Conservation (phyloP, 2,797 vertebrate species). For the Anisognathus igniventris region DNA sequence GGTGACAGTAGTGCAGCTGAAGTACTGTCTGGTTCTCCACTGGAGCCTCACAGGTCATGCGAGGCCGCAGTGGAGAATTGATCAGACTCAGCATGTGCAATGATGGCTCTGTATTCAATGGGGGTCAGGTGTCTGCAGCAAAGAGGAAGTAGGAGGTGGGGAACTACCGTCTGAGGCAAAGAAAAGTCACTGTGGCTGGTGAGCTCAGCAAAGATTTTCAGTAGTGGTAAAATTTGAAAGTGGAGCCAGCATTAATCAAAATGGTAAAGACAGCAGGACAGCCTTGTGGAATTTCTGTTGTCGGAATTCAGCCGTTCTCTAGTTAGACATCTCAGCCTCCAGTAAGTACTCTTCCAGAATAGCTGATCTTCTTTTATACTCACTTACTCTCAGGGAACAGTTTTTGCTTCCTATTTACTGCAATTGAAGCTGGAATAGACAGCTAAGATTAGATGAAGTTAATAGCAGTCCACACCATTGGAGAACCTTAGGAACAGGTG, state of each 20-base stretch:
- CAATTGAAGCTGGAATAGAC: background rate
- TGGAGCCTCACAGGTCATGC: background rate
- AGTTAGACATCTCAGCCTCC: background rate
- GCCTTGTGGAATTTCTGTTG: background rate
- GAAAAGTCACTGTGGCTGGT: background rate
- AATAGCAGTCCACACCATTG: background rate
- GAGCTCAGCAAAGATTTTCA: background rate
- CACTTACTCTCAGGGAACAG: background rate
- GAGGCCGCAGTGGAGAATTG: background rate
- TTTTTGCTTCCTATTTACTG: background rate
- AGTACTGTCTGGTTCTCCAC: background rate
- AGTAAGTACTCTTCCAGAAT: background rate
- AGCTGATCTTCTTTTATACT: background rate
- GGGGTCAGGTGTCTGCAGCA: background rate
- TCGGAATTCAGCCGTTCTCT: background rate
- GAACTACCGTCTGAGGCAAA: background rate
- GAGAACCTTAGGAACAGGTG: background rate
- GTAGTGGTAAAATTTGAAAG: background rate
- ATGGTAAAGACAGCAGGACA: background rate
- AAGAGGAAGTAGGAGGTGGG: background rate
- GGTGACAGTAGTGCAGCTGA: background rate
- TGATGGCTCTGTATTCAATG: background rate
- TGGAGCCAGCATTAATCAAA: background rate
- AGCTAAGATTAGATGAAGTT: background rate
- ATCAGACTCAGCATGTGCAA: background rate